phyloP scores from a whole-genome alignment of 2,113 vertebrate species.

The Tor tambroides region DNA sequence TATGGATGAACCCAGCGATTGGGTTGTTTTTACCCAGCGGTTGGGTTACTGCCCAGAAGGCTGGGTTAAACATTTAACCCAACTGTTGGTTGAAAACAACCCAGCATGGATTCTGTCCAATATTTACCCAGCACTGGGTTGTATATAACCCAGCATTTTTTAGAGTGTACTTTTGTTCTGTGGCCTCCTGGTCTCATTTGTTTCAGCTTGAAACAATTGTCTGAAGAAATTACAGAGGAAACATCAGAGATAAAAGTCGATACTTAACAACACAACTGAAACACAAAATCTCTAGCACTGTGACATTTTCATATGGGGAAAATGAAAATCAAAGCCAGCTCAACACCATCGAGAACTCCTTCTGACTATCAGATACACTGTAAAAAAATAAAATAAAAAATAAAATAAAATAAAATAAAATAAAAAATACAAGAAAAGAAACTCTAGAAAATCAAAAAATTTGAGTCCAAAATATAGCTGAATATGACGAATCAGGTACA shows the following conservation, averaged over 20 bases:
- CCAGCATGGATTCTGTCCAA: too few relatives aligned
- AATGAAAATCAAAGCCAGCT: neutral
- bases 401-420: too few relatives aligned
- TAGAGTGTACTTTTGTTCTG: neutral
- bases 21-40: too few relatives aligned
- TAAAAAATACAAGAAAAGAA: neutral
- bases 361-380: neutral
- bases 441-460: neutral
- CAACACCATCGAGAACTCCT: neutral
- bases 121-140: too few relatives aligned
- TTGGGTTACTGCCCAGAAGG: too few relatives aligned
- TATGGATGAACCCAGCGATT: too few relatives aligned
- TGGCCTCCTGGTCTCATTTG: neutral
- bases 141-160: too few relatives aligned
- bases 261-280: neutral
- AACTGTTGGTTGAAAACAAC: too few relatives aligned
- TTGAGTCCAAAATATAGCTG: neutral
- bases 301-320: neutral
- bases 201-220: neutral
- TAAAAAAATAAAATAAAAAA: neutral
- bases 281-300: neutral
- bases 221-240: neutral
- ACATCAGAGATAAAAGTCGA: neutral
- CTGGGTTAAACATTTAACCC: too few relatives aligned
- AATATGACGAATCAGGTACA: neutral